phyloP scores from a whole-genome alignment of 2,888 invertebrate genomes.

The Megalurothrips usitatus region DNA sequence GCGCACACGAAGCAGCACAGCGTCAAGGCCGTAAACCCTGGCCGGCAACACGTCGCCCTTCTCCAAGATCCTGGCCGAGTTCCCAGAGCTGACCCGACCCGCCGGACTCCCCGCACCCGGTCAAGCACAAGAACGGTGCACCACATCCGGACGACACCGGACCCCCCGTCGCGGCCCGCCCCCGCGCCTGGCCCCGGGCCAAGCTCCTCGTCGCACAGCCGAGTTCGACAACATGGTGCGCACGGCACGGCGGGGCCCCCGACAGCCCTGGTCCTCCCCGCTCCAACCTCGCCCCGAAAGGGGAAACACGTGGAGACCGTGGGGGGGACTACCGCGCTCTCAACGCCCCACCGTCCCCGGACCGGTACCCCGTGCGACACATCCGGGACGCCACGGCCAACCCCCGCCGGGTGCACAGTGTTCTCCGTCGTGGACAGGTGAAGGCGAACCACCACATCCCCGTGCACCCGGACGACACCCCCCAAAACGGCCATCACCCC shows the following conservation, averaged over 20 bases:
- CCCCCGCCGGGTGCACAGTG: conserved; percentile 34
- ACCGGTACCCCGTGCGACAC: conserved; percentile 44
- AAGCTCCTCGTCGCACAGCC: no score
- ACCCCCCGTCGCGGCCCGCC: conserved; percentile 42
- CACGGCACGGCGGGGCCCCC: no score
- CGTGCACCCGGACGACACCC: conserved; percentile 38
- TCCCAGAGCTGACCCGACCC: conserved; percentile 29
- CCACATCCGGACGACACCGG: no score
- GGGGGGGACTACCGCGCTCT: conserved; percentile 45
- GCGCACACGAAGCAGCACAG: not conserved
- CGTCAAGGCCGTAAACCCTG: conserved; percentile 21
- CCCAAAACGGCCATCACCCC: conserved; percentile 41
- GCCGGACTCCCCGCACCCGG: not conserved
- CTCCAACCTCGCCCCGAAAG: conserved; percentile 41
- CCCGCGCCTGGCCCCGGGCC: no score
- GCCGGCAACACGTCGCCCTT: conserved; percentile 29
- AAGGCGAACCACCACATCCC: conserved; percentile 40
- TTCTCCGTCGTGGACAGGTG: conserved; percentile 34
- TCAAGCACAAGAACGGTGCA: conserved; percentile 35
- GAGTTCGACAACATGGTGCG: no score
- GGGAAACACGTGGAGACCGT: conserved; percentile 41
- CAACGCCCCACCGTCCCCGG: conserved; percentile 42
- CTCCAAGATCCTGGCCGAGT: conserved; percentile 30
- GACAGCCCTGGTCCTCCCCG: conserved; percentile 42
- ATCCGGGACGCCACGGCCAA: conserved; percentile 40